Conservation (phyloP, 2,797 vertebrate species). For the Falco novaeseelandiae region DNA sequence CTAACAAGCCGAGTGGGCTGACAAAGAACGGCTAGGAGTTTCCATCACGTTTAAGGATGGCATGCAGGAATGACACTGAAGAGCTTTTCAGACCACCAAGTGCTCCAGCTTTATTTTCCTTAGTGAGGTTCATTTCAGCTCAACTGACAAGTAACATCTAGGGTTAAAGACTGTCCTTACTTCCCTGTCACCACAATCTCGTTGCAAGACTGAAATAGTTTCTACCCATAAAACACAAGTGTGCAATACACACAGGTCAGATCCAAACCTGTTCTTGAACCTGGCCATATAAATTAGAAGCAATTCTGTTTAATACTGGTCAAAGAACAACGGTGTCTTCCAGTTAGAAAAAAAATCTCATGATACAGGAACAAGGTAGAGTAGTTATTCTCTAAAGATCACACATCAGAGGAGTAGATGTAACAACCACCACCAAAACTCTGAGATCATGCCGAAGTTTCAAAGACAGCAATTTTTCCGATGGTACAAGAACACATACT, state of each 20-base stretch:
- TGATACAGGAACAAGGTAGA: background rate
- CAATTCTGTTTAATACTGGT: background rate
- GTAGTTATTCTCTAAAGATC: background rate
- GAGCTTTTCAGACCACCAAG: background rate
- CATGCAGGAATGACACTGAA: background rate
- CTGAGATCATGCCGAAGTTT: background rate
- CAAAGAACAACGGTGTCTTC: background rate
- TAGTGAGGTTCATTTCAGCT: background rate
- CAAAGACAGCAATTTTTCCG: background rate
- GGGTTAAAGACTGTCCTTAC: background rate
- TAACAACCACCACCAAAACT: background rate
- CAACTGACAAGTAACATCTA: background rate
- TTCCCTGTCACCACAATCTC: background rate
- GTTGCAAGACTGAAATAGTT: background rate
- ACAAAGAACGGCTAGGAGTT: background rate
- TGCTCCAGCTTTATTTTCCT: background rate
- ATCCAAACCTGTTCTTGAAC: background rate
- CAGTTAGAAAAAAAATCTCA: background rate
- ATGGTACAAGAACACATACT: conserved; percentile 75
- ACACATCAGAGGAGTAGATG: background rate
- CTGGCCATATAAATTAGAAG: background rate
- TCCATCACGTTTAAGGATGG: background rate
- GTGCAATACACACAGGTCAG: background rate
- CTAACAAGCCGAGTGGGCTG: background rate
- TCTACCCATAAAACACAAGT: background rate